Base-by-base conservation (phyloP, 2,113 vertebrate genomes). In the Podilymbus podiceps region DNA sequence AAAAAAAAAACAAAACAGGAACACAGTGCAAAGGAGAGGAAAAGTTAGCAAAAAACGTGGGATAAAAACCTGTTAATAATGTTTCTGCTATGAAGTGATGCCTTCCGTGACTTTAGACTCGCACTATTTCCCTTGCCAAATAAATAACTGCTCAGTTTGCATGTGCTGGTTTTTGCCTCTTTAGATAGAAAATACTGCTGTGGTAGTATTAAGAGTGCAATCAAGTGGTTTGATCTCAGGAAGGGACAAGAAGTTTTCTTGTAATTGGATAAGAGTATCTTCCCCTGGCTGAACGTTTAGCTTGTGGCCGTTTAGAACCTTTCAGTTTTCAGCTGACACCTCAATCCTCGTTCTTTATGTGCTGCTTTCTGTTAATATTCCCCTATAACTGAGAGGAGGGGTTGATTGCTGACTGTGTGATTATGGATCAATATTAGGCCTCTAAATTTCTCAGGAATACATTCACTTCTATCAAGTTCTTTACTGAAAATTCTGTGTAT, bases 271-370 rank as follows among this genome's bases (percentile, higher is more conserved):
- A 80, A 71, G 60, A 68, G 64, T 40, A 40, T 91, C 79, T 92
- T 84, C 35, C 42, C 46, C 38, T 89, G 53, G 20, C 38, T 87
- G 79, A 50, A 90, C 84, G 60, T 94, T 92, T 84, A 96, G 64
- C 72, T 84, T 72, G 76, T 90, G 80, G 64, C 60, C 73, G 38
- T 86, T 93, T 94, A 89, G 94, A 96, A 81, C 47, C 20, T 86
- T 90, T 80, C 93, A 92, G 64, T 95, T 93, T 96, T 71, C 76
- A 95, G 33, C 64, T 93, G 86, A 84, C 94, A 94, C 50, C 64
- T 60, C 83, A 95, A 75, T 80, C 85, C 46, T 64, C 35, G 49
- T 19, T 95, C 85, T 86, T 76, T 49, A 13, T 10, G 8, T 58
- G 13, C 19, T 85, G 44, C 40, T 95, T 89, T 93, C 77, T 91